Evolutionary conservation across 2,113 vertebrate species (phyloP), one percentile per base, ranked within the genome.

Genomic region (Speoplatyrhinus poulsoni): DNA sequence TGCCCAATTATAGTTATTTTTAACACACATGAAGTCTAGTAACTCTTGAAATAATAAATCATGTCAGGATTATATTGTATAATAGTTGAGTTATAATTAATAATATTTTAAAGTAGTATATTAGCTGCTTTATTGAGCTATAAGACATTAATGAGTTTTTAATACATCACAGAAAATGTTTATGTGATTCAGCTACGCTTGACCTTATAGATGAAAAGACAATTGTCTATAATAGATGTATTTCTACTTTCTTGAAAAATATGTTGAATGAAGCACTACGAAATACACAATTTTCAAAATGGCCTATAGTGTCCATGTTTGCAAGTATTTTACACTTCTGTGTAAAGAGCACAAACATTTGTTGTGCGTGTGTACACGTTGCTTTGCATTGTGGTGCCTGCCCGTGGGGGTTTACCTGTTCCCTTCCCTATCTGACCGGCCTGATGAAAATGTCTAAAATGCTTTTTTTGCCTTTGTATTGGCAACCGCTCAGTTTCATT

Each of bases 381-480:
- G 52, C 12, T 13, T 54, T 54, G 12, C 52, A n/a, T 11, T 62
- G 59, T 72, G 19, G 26, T 3, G 33, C 50, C 60, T 46, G 17
- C 6, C 73, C 13, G 60, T 58, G 70, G 13, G 36, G 55, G 58
- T 3, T 26, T 26, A 65, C 63, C 46, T 46, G 49, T 3, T 59
- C 52, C 36, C 48, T 2, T 17, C 16, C 16, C 19, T 60, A 60
- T 47, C 17, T 68, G 32, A 60, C 63, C 66, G 72, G 71, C 77
- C 81, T 60, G 78, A 67, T 74, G 79, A 64, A 60, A 55, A 67
- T 26, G 56, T 53, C 16, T 46, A 68, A 65, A 61, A 69, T 26
- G 33, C 64, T 46, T 41, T 54, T 66, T 63, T 66, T 54, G 67
- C 65, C 84, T 89, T 85, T 85, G 73, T 88, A 82, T 81, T 49